phyloP scores from a whole-genome alignment of 2,113 vertebrate genomes.

The Heteronetta atricapilla region DNA sequence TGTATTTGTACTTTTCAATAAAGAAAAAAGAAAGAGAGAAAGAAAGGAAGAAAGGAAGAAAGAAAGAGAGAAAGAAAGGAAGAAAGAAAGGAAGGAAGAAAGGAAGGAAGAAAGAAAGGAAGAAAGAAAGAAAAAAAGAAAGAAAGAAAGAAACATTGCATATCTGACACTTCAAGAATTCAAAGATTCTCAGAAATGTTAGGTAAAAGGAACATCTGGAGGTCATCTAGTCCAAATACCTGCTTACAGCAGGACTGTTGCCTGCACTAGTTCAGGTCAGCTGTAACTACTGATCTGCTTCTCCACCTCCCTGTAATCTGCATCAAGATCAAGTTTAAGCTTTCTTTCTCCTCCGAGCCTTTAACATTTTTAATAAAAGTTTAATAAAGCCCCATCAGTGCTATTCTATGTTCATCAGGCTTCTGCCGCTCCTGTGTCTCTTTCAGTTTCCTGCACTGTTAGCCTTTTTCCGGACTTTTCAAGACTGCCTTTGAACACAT shows the following conservation, averaged over 20 bases:
- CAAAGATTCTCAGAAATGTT: not conserved
- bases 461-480: not conserved
- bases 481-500: not conserved
- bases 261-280: not conserved
- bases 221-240: not conserved
- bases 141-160: not conserved
- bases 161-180: not conserved
- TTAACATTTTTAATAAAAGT: not conserved
- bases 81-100: not conserved
- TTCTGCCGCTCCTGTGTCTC: not conserved
- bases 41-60: not conserved
- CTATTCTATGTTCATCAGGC: not conserved
- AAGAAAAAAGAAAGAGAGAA: not conserved
- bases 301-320: not conserved
- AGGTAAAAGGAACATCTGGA: not conserved
- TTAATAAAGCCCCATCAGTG: not conserved
- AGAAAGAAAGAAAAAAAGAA: not conserved
- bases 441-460: not conserved
- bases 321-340: not conserved
- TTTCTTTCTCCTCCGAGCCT: not conserved
- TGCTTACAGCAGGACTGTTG: not conserved
- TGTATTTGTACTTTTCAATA: not conserved
- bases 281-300: not conserved
- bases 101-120: not conserved
- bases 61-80: not conserved